Percentiles rank a stretch among this genome's conserved stretches.
Evolutionary conservation across 2,113 vertebrate species (phyloP).

Genomic region (Leuciscus idus): DNA sequence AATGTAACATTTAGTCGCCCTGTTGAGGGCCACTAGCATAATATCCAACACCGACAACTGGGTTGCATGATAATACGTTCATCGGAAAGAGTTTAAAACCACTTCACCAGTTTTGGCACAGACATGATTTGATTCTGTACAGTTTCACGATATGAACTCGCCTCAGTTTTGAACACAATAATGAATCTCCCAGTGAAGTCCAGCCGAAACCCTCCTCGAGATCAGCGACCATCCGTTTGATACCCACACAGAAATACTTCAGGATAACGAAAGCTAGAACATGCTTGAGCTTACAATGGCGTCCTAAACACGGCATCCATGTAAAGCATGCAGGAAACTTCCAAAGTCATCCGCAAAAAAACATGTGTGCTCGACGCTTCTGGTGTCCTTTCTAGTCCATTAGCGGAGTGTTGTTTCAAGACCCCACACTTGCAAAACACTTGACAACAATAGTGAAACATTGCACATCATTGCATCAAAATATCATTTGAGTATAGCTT

Average conservation of each 20-base stretch:
- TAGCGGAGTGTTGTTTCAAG: constrained; percentile 11
- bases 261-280: constrained; percentile 34
- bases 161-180: background rate
- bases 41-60: background rate
- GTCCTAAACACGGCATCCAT: constrained; percentile 54
- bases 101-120: constrained; percentile 50
- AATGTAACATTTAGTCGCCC: constrained; percentile 14
- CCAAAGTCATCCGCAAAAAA: constrained; percentile 33
- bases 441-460: constrained; percentile 35
- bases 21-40: background rate
- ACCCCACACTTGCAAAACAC: constrained; percentile 27
- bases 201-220: background rate
- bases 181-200: background rate
- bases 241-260: constrained; percentile 34
- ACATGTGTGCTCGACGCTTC: background rate
- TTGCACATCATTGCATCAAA: background rate
- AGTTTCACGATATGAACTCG: constrained; percentile 10
- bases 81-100: background rate
- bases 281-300: constrained; percentile 58
- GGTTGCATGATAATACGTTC: background rate
- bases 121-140: constrained; percentile 15
- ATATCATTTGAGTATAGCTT: constrained; percentile 25
- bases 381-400: background rate
- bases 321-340: constrained; percentile 69
- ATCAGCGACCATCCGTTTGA: background rate